These are phyloP conservation scores for Branchipolynoe longqiensis DNA, from an alignment of 2,888 invertebrate species.

Conservation along the genomic window DNA sequence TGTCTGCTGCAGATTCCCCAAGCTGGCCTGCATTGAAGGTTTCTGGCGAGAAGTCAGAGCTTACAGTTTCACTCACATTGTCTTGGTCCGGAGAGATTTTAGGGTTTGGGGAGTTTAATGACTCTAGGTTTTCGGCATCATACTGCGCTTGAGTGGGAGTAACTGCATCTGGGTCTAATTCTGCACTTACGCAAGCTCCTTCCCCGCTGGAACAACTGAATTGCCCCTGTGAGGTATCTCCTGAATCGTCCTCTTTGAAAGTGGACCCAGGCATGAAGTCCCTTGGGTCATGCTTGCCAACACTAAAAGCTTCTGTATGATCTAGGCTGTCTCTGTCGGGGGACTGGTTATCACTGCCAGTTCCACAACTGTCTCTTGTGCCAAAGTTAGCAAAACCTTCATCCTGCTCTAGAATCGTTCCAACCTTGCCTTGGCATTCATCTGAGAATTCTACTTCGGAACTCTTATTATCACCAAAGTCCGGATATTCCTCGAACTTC, in stretches of 20 bases:
- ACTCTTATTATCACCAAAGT: constrained; percentile 49
- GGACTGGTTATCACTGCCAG: constrained; percentile 52
- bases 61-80: constrained; percentile 7
- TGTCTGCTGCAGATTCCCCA: constrained; percentile 4
- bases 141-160: constrained; percentile 43
- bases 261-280: constrained; percentile 31
- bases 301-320: background rate
- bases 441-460: constrained; percentile 49
- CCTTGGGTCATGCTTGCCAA: constrained; percentile 33
- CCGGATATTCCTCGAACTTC: constrained; percentile 56
- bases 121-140: constrained; percentile 19
- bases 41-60: background rate
- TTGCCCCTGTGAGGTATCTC: background rate
- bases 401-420: constrained; percentile 40
- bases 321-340: constrained; percentile 31
- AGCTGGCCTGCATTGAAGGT: background rate
- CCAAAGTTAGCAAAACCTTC: constrained; percentile 58
- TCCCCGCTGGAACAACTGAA: constrained; percentile 15
- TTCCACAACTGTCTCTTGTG: constrained; percentile 39
- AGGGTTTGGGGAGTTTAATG: constrained; percentile 34
- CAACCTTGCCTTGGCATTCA: constrained; percentile 4
- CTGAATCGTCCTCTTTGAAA: background rate
- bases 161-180: constrained; percentile 21
- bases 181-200: background rate
- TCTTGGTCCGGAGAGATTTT: constrained; percentile 51